phyloP scores from a whole-genome alignment of 2,797 vertebrate species.

The Phoxinus dragarum region DNA sequence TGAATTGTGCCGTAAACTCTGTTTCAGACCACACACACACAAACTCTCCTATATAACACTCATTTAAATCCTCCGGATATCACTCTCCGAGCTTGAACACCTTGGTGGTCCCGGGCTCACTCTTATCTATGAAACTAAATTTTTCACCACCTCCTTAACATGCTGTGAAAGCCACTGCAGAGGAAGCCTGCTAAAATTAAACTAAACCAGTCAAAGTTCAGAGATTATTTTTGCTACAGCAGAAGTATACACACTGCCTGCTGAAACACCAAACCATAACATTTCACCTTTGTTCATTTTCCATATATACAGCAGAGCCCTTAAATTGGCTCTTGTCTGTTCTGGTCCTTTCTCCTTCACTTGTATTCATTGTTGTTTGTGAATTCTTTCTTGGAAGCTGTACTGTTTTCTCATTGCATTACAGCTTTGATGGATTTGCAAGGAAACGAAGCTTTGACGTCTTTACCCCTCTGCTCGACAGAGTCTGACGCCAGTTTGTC shows the following conservation, averaged over 20 bases:
- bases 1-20: background rate
- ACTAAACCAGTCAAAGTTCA: constrained; percentile 19
- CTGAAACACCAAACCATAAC: background rate
- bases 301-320: constrained; percentile 1
- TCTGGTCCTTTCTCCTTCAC: constrained; percentile 3
- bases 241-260: constrained; percentile 6
- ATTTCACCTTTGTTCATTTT: constrained; percentile 28
- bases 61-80: background rate
- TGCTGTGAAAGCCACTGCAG: background rate
- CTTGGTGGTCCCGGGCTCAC: constrained; percentile 4
- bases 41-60: constrained; percentile 1
- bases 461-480: constrained; percentile 39
- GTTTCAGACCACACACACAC: constrained; percentile 10
- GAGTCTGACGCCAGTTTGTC: constrained; percentile 57
- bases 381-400: constrained; percentile 23
- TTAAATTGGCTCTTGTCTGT: constrained; percentile 17
- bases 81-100: background rate
- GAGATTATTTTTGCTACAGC: constrained; percentile 14
- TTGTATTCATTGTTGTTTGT: constrained; percentile 25
- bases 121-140: constrained; percentile 15
- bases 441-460: constrained; percentile 37
- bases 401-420: constrained; percentile 54
- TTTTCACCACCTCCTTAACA: constrained; percentile 32
- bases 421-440: constrained; percentile 54
- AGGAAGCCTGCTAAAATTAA: constrained; percentile 25